phyloP scores from a whole-genome alignment of 2,888 invertebrate genomes.

The Scaptomyza parva region DNA sequence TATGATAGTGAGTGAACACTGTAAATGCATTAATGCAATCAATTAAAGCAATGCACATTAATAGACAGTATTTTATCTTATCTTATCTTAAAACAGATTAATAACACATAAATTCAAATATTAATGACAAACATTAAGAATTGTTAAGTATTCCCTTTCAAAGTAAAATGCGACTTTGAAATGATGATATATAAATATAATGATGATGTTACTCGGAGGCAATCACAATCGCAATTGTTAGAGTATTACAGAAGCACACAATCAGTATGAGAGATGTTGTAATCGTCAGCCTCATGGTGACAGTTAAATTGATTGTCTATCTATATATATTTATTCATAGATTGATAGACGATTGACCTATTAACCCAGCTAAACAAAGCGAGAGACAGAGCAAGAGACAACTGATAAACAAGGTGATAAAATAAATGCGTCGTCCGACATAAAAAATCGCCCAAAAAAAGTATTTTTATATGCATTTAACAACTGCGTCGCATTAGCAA shows the following conservation, averaged over 20 bases:
- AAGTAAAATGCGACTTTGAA: neutral
- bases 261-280: constrained; percentile 20
- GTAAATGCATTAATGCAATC: constrained; percentile 3
- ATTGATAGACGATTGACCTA: constrained; percentile 49
- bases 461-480: constrained; percentile 4
- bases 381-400: neutral
- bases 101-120: neutral
- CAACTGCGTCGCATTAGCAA: constrained; percentile 67
- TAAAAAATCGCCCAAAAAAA: constrained; percentile 47
- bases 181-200: constrained; percentile 11
- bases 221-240: neutral
- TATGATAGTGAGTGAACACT: neutral
- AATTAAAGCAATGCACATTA: too few species aligned
- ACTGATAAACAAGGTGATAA: constrained; percentile 73
- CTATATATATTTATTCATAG: constrained; percentile 13
- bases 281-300: constrained; percentile 24
- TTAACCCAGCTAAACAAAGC: constrained; percentile 16
- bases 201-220: neutral
- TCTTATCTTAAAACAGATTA: neutral
- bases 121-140: neutral
- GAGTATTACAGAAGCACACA: neutral
- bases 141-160: neutral
- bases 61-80: neutral
- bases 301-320: constrained; percentile 54
- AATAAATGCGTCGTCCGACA: constrained; percentile 61